Evolutionary conservation across 2,888 invertebrate species (phyloP), one percentile per base, ranked within the genome.

Genomic region (Thelaira solivaga): DNA sequence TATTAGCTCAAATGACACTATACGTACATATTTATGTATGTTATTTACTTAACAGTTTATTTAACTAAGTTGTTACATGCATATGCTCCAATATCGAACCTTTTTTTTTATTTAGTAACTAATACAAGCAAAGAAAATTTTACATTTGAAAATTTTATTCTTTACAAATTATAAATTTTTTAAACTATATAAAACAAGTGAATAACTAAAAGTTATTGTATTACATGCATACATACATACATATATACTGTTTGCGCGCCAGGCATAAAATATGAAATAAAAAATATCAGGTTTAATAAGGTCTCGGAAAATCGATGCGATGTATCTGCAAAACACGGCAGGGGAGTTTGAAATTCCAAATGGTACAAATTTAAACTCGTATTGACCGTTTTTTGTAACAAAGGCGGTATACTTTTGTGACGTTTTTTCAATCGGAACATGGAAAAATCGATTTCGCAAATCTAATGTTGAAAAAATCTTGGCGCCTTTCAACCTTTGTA

Each of bases 191-290:
- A 68, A 53, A 34, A 74, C 47, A 64, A n/a, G n/a, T n/a, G n/a
- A n/a, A n/a, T n/a, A n/a, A n/a, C n/a, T n/a, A n/a, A n/a, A 74
- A 61, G 69, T 41, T 74, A 71, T 71, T 78, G 69, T 78, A 78
- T 65, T 74, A 71, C 73, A 77, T 76, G 59, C 57, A 68, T n/a
- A n/a, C n/a, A n/a, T n/a, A n/a, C n/a, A n/a, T n/a, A n/a, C n/a
- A n/a, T n/a, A n/a, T n/a, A n/a, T n/a, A n/a, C n/a, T n/a, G n/a
- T n/a, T n/a, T n/a, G n/a, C n/a, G n/a, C n/a, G n/a, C n/a, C n/a
- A n/a, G n/a, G n/a, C n/a, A n/a, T n/a, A n/a, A n/a, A n/a, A n/a
- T n/a, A n/a, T n/a, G n/a, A n/a, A n/a, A n/a, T n/a, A n/a, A n/a
- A n/a, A n/a, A n/a, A n/a, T n/a, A n/a, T n/a, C n/a, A n/a, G n/a